Evolutionary conservation across 2,797 vertebrate genomes (phyloP).

Genomic region (Pangasius mekongensis): DNA sequence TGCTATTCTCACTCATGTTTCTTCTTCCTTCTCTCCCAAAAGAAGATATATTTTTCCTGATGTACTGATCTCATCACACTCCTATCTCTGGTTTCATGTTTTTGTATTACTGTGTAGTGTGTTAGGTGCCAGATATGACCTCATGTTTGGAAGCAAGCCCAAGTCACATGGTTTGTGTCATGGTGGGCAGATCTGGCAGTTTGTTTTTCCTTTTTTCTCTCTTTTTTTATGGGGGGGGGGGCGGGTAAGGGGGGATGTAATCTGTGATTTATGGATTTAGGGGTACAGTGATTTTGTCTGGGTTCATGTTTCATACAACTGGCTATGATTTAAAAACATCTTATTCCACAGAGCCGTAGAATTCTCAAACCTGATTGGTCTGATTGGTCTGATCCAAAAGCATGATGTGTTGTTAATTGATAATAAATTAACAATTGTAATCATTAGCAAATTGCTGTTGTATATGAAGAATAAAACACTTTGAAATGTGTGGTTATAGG

Average conservation of each 20-base stretch:
- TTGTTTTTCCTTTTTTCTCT: not conserved
- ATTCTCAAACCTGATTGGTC: not conserved
- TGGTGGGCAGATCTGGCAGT: not conserved
- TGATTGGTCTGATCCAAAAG: not conserved
- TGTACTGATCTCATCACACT: slow-evolving; percentile 39
- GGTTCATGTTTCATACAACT: slow-evolving; percentile 46
- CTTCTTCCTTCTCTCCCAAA: slow-evolving; percentile 13
- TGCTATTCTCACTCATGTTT: slow-evolving; percentile 1
- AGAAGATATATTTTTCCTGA: slow-evolving; percentile 40
- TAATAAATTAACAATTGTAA: not conserved
- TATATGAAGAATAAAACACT: not conserved
- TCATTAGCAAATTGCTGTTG: not conserved
- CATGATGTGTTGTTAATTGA: not conserved
- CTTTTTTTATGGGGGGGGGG: no score
- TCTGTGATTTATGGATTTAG: slow-evolving; percentile 60
- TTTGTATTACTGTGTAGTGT: slow-evolving; percentile 40
- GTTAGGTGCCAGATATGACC: slow-evolving; percentile 49
- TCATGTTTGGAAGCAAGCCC: slow-evolving; percentile 36
- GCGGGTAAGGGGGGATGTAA: not conserved
- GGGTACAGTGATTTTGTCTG: slow-evolving; percentile 51
- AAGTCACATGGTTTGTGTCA: slow-evolving; percentile 40
- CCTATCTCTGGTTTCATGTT: slow-evolving; percentile 34
- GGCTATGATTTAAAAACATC: slow-evolving; percentile 38
- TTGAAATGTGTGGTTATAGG: not conserved
- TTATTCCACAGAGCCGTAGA: slow-evolving; percentile 24